Evolutionary conservation across 2,797 vertebrate genomes (phyloP).

Genomic region (Neomorphus geoffroyi): DNA sequence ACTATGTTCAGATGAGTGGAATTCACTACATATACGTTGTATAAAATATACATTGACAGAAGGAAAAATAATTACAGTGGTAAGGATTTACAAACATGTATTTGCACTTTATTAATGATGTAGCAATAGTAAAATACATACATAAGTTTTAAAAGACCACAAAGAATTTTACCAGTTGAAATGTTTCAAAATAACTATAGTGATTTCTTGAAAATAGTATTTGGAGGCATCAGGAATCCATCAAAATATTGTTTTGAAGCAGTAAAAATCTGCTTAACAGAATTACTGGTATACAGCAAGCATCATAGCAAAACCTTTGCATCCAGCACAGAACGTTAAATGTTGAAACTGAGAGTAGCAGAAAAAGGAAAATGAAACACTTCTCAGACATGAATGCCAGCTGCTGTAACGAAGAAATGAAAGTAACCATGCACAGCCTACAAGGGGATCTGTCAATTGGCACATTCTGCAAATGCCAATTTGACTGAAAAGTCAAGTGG

Average conservation of each 20-base stretch:
- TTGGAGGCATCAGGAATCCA: background rate
- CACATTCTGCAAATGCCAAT: background rate
- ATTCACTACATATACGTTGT: background rate
- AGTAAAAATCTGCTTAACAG: background rate
- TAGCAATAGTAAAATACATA: background rate
- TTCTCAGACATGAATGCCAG: background rate
- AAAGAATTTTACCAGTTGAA: background rate
- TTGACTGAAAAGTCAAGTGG: background rate
- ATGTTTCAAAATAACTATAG: background rate
- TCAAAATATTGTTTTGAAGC: constrained; percentile 9
- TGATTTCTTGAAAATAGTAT: background rate
- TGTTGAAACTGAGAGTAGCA: background rate
- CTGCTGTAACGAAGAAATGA: background rate
- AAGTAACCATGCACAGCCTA: background rate
- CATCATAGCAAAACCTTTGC: background rate
- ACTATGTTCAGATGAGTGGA: background rate
- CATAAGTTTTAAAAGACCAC: background rate
- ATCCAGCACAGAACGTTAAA: background rate
- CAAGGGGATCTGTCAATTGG: background rate
- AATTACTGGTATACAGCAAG: background rate
- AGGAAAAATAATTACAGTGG: background rate
- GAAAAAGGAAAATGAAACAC: background rate
- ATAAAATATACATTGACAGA: background rate
- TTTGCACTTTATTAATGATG: background rate
- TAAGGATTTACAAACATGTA: background rate